These are phyloP conservation scores for Halocynthia roretzi DNA, from an alignment of 23 tunicate genomes.

Conservation along the genomic window DNA sequence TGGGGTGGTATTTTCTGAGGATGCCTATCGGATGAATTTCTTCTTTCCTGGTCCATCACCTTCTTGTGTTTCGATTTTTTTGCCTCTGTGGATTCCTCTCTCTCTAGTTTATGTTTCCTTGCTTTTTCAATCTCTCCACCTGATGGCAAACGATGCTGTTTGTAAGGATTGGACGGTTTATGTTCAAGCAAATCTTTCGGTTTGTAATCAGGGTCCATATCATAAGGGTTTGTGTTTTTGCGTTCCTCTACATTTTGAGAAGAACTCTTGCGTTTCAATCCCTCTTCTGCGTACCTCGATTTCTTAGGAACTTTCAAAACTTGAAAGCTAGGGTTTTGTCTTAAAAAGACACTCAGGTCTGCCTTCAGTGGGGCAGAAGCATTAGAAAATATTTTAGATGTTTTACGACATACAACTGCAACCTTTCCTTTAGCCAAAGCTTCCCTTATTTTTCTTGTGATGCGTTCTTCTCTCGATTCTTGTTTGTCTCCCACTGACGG, in stretches of 20 bases:
- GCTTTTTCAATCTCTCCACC: slow-evolving; percentile 5
- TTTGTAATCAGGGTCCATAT: slow-evolving; percentile 19
- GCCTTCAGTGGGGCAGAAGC: slow-evolving; percentile 49
- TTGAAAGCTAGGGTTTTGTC: slow-evolving; percentile 46
- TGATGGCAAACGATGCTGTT: neutral
- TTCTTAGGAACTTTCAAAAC: slow-evolving; percentile 5
- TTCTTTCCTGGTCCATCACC: slow-evolving; percentile 5
- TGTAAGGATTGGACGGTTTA: slow-evolving; percentile 15
- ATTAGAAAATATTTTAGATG: slow-evolving; percentile 48
- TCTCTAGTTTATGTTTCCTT: slow-evolving; percentile 12
- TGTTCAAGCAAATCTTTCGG: neutral
- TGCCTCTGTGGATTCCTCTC: slow-evolving; percentile 2
- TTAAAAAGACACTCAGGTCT: slow-evolving; percentile 46
- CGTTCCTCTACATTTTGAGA: neutral
- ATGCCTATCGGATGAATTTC: slow-evolving; percentile 6
- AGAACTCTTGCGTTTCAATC: too few relatives aligned
- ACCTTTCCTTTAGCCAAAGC: slow-evolving; percentile 11
- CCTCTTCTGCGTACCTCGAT: neutral
- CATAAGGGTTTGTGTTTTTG: neutral
- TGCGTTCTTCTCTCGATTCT: slow-evolving; percentile 21
- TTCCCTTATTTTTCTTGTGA: slow-evolving; percentile 21
- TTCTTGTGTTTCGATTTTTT: slow-evolving; percentile 21
- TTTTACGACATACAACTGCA: slow-evolving; percentile 59
- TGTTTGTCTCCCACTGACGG: neutral
- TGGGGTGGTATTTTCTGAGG: neutral